Base-by-base conservation (phyloP, 2,797 vertebrate genomes). In the Novumbra hubbsi region DNA sequence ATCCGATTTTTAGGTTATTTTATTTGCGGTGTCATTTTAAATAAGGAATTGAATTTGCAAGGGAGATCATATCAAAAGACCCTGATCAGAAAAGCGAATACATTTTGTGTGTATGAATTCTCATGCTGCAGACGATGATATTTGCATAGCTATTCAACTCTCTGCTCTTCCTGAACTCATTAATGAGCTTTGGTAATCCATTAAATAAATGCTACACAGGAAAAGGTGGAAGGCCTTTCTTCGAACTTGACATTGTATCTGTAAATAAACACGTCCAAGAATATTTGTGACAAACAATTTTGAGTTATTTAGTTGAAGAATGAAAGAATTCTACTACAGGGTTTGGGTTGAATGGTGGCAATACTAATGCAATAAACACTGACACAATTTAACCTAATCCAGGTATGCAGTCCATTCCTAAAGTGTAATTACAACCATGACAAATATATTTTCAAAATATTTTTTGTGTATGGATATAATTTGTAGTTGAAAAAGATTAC, bases 101-200 rank as follows among this genome's bases (percentile, higher is more conserved):
- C 81, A 88, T 90, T 85, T 74, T 28, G 74, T 21, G 74, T 21
- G 78, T 63, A 83, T 88, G 82, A 88, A 80, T 90, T 84, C 74
- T 86, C 88, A 79, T 80, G 83, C 82, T 74, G 80, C 79, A 83
- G 87, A 89, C 90, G 90, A 89, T 88, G 88, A 90, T 90, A 88
- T 87, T 87, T 85, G 86, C 88, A 90, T 92, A 89, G 91, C 91
- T 90, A 88, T 86, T 91, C 90, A 89, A 90, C 90, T 90, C 88
- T 89, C 84, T 87, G 88, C 90, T 89, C 86, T 88, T 85, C 82
- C 83, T 83, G 86, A 87, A 85, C 86, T 91, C 86, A 88, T 91
- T 91, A 90, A 90, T 88, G 86, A 90, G 88, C 86, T 84, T 85
- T 82, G 85, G 84, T 85, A 90, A 90, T 90, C 91, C 89, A 92